Evolutionary conservation across 2,888 invertebrate species (phyloP).

Genomic region (Cryptops parisi): DNA sequence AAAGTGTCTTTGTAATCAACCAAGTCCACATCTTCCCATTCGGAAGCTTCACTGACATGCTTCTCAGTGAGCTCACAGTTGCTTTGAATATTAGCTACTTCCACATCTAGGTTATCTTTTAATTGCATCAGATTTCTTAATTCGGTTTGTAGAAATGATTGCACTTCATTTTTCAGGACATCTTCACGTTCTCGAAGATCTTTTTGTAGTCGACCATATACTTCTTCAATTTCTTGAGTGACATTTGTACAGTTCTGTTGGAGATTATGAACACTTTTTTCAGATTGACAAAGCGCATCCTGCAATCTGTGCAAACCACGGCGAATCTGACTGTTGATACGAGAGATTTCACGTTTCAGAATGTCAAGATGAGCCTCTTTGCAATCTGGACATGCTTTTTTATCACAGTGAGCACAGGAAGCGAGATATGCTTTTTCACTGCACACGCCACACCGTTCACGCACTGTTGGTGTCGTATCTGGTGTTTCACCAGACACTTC

Average conservation of each 20-base stretch:
- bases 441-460: constrained; percentile 66
- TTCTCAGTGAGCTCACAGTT: constrained; percentile 95
- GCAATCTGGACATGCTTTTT: constrained; percentile 92
- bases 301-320: constrained; percentile 77
- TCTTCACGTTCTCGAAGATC: constrained; percentile 81
- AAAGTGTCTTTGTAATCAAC: constrained; percentile 95
- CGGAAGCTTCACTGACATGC: constrained; percentile 53
- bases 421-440: constrained; percentile 80
- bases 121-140: constrained; percentile 67
- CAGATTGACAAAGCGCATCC: constrained; percentile 56
- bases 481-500: constrained; percentile 44
- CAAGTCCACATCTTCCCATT: constrained; percentile 83
- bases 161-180: constrained; percentile 53
- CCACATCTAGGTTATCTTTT: constrained; percentile 85
- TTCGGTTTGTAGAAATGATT: constrained; percentile 79
- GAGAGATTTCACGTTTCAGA: constrained; percentile 71
- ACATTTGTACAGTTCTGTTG: constrained; percentile 82
- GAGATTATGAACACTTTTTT: constrained; percentile 74
- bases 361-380: constrained; percentile 90
- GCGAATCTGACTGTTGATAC: constrained; percentile 63
- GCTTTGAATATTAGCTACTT: constrained; percentile 86
- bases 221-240: constrained; percentile 86
- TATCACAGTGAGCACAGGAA: constrained; percentile 89
- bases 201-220: constrained; percentile 69
- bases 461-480: constrained; percentile 21